Conservation (phyloP, 2,888 invertebrate genomes). For the Hirtodrosophila histrioides region DNA sequence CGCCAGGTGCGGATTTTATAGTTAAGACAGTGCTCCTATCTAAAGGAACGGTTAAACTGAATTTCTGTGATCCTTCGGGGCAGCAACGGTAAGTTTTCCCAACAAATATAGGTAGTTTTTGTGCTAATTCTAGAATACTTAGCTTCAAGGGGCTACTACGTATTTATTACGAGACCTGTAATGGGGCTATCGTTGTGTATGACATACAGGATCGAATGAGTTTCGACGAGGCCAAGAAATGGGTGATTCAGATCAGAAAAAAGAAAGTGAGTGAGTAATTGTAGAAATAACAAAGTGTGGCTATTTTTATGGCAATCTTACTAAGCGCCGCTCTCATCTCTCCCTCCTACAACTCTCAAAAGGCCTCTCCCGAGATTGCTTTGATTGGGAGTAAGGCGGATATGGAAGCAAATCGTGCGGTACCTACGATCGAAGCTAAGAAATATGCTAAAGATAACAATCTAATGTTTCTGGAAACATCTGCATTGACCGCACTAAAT, state of each 20-base stretch:
- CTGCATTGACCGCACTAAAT: conserved; percentile 6
- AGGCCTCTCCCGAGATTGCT: conserved; percentile 19
- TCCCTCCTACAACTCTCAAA: not conserved
- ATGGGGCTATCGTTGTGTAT: conserved; percentile 47
- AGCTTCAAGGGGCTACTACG: conserved; percentile 41
- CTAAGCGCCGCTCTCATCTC: not conserved
- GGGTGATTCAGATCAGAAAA: conserved; percentile 29
- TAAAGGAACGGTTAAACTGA: conserved; percentile 5
- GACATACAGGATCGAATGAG: conserved; percentile 40
- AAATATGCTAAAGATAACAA: conserved; percentile 23
- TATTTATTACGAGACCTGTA: conserved; percentile 12
- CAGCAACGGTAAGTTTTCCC: conserved; percentile 23
- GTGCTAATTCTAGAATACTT: not conserved
- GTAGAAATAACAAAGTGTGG: not conserved
- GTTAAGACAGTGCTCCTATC: conserved; percentile 2
- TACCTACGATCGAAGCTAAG: conserved; percentile 25
- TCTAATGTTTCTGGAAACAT: conserved; percentile 42
- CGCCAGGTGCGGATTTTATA: conserved; percentile 25
- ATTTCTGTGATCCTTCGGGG: conserved; percentile 47
- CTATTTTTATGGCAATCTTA: not conserved
- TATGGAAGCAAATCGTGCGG: conserved; percentile 9
- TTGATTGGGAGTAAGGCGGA: conserved; percentile 47
- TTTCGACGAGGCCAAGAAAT: conserved; percentile 28
- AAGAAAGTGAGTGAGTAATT: conserved; percentile 16
- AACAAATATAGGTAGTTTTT: too few relatives aligned